Base-by-base conservation (phyloP, 1,140 invertebrate genomes). In the Drosophila erecta region DNA sequence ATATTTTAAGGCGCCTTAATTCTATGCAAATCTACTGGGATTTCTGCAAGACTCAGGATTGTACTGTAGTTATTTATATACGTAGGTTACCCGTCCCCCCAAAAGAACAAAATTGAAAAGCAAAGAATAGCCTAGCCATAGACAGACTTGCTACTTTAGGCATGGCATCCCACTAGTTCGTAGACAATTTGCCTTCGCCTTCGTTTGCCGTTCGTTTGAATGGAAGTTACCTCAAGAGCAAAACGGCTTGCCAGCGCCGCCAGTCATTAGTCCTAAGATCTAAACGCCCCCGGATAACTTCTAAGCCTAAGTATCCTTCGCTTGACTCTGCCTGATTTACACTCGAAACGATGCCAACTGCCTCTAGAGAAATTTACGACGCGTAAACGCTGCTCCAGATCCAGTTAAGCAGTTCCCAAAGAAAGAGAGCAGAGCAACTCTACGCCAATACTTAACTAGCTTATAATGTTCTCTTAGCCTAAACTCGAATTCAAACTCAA, bases 361-460 rank as follows among this genome's bases (percentile, higher is more conserved):
- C 66, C 55, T 20, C 73, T 71, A 41, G 58, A 46, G 38, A 44
- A 66, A 58, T 38, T 57, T 62, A 46, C 38, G 27, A 47, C 8
- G 27, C 47, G 8, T 33, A 27, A 57, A 4, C 40, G 11, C 38
- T 43, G 24, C 27, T 24, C 17, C 24, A 40, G 35, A 24, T 38
- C 7, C 35, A 33, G 27, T 11, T 61, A 6, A 67, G 55, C 61
- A 55, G 38, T 53, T 51, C 47, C 56, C 15, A 56, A 64, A 59
- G 11, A 51, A 30, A 47, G 22, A 37, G 57, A 61, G 35, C 38
- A 49, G 54, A 65, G 55, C 51, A 35, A 76, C 69, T 84, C 76
- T 84, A 87, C 58, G 84, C 84, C 76, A 89, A 87, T 87, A 87
- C 83, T 87, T 87, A 89, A 86, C 60, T 87, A 87, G 83, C 84